Base-by-base conservation (phyloP, 1,140 invertebrate genomes). In the silkworm (Bombyx mori) region DNA sequence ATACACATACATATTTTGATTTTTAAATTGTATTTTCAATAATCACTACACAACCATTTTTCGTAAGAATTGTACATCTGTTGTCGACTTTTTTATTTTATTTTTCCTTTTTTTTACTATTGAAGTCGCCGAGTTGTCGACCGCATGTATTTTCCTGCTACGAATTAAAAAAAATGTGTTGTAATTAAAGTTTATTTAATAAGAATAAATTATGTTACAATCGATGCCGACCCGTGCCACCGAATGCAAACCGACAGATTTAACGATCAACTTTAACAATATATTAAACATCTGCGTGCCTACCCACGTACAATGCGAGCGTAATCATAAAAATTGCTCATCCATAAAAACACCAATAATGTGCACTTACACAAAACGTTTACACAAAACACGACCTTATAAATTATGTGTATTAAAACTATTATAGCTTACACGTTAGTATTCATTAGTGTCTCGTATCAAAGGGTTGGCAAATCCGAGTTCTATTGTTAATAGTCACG, bases 401-500 rank as follows among this genome's bases (percentile, higher is more conserved):
- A 1, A 7, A 42, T 0, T 3, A 0, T 8, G 26, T 73, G 77
- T 62, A 64, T 68, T 68, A 57, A 50, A 60, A 64, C 62, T 62
- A 73, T 35, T 43, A 9, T 22, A 56, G 59, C 26, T 53, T 10
- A 22, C 26, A 8, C 26, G 42, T 22, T 45, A 65, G 67, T 68
- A 82, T 83, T 82, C 80, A 81, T 85, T 82, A 85, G 78, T 75
- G 64, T 72, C 69, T 75, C 69, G 71, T 78, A 77, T 84, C 69
- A 86, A 86, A 84, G 82, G 83, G 83, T 86, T 86, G 75, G 81
- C 81, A 86, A 86, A 86, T 86, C 82, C 77, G 77, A 75, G 46
- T 75, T 71, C 70, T 82, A 84, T 86, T 86, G 82, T 86, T 72
- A 77, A 81, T 71, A 79, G 83, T 84, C 83, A 86, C 83, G 82